These are phyloP conservation scores for Diogma glabrata DNA, from an alignment of 2,888 invertebrate genomes.

Conservation along the genomic window DNA sequence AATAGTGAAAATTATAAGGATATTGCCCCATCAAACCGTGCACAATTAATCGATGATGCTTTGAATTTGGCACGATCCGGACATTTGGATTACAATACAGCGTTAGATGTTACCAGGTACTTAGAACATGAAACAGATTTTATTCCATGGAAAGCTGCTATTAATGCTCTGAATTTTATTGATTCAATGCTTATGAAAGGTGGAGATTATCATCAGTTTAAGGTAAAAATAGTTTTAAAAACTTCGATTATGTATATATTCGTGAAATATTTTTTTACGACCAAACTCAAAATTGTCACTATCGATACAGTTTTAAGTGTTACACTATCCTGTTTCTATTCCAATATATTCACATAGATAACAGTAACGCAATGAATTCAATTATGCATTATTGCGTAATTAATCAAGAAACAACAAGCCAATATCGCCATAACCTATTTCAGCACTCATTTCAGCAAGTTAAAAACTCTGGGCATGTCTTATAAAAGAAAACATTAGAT, in stretches of 20 bases:
- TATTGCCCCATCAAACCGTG: constrained; percentile 68
- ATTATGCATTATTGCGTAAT: too few species aligned
- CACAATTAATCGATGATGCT: constrained; percentile 81
- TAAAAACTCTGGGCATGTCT: too few species aligned
- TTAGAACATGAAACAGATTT: constrained; percentile 69
- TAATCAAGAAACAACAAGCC: too few species aligned
- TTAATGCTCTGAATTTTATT: constrained; percentile 63
- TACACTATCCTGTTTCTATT: too few species aligned
- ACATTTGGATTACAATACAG: constrained; percentile 56
- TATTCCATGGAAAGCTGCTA: constrained; percentile 78
- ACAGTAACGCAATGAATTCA: too few species aligned
- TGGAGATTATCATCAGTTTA: constrained; percentile 51
- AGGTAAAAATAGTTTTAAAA: too few species aligned
- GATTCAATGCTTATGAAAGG: constrained; percentile 70
- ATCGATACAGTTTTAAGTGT: not conserved
- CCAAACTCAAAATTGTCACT: constrained; percentile 2
- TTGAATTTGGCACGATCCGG: constrained; percentile 68
- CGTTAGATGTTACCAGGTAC: constrained; percentile 70
- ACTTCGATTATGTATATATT: not conserved
- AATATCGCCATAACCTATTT: too few species aligned
- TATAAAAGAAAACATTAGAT: too few species aligned
- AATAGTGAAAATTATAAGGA: constrained; percentile 46
- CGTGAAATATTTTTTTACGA: not conserved
- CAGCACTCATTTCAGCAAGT: too few species aligned
- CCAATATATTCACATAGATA: too few species aligned